These are phyloP conservation scores for Hetaerina americana DNA, from an alignment of 1,140 invertebrate species.

Conservation along the genomic window DNA sequence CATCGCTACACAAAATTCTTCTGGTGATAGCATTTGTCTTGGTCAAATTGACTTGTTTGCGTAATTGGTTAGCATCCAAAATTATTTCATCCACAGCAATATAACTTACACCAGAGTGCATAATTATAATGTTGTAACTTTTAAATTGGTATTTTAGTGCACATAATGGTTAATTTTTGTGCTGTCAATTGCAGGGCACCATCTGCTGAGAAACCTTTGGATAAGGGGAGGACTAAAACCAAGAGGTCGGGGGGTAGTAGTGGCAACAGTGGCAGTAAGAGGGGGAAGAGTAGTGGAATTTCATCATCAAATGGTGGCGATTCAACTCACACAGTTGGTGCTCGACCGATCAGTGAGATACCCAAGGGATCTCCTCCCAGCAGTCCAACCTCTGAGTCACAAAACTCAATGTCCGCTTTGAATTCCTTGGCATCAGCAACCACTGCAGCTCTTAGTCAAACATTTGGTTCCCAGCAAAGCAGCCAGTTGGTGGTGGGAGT, in stretches of 20 bases:
- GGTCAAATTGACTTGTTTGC: too few relatives aligned
- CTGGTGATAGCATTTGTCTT: too few relatives aligned
- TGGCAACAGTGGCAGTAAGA: neutral
- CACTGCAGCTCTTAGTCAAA: constrained; percentile 28
- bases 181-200: too few relatives aligned
- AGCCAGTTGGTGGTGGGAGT: constrained; percentile 2
- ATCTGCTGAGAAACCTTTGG: neutral
- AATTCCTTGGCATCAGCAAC: constrained; percentile 25
- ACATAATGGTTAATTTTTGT: too few relatives aligned
- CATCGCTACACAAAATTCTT: too few relatives aligned
- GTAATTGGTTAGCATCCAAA: too few relatives aligned
- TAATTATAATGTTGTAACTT: too few relatives aligned
- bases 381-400: constrained; percentile 44
- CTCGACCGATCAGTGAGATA: neutral
- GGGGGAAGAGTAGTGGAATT: neutral
- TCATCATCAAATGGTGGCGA: neutral
- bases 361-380: constrained; percentile 47
- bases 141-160: too few relatives aligned
- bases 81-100: too few relatives aligned
- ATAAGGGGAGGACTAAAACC: neutral
- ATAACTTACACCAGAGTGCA: too few relatives aligned
- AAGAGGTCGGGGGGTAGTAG: neutral
- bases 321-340: neutral
- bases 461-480: constrained; percentile 20
- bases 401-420: constrained; percentile 26